Evolutionary conservation across 1,140 invertebrate species (phyloP).

Genomic region (Papilio xuthus): DNA sequence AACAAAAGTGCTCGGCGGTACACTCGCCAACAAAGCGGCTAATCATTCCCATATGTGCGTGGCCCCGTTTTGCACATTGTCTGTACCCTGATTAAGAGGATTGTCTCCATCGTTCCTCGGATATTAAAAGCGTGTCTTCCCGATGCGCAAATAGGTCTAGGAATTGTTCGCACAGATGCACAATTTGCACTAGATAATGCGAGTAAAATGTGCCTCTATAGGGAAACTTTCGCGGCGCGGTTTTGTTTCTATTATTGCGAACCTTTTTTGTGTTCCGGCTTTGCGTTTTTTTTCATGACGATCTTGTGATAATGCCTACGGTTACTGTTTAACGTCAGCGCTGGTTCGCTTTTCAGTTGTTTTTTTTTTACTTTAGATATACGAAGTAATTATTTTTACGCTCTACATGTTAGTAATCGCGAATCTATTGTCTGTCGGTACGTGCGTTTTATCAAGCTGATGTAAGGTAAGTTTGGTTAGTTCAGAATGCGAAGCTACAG

Average conservation of each 20-base stretch:
- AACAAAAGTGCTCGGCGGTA: slow-evolving; percentile 70
- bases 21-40: slow-evolving; percentile 75
- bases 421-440: slow-evolving; percentile 39
- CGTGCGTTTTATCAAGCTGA: slow-evolving; percentile 39
- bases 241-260: slow-evolving; percentile 74
- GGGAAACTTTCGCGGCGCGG: slow-evolving; percentile 64
- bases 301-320: slow-evolving; percentile 56
- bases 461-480: slow-evolving; percentile 39
- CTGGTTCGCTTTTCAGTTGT: slow-evolving; percentile 39
- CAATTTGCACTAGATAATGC: slow-evolving; percentile 69
- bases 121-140: slow-evolving; percentile 78
- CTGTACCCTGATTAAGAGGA: slow-evolving; percentile 79
- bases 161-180: slow-evolving; percentile 62
- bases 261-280: slow-evolving; percentile 63
- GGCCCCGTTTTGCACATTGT: slow-evolving; percentile 78
- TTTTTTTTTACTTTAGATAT: slow-evolving; percentile 40
- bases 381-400: slow-evolving; percentile 40
- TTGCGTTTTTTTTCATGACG: slow-evolving; percentile 60
- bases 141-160: slow-evolving; percentile 60
- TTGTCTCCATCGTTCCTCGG: slow-evolving; percentile 77
- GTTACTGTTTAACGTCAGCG: slow-evolving; percentile 40
- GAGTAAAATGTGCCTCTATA: slow-evolving; percentile 65
- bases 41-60: slow-evolving; percentile 77
- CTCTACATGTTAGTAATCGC: slow-evolving; percentile 40
- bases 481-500: slow-evolving; percentile 25